A percentile compares a stretch with the other conserved stretches of the same genome.
These are phyloP conservation scores for Melanostigma gelatinosum DNA, from an alignment of 2,113 vertebrate species.

Conservation along the genomic window DNA sequence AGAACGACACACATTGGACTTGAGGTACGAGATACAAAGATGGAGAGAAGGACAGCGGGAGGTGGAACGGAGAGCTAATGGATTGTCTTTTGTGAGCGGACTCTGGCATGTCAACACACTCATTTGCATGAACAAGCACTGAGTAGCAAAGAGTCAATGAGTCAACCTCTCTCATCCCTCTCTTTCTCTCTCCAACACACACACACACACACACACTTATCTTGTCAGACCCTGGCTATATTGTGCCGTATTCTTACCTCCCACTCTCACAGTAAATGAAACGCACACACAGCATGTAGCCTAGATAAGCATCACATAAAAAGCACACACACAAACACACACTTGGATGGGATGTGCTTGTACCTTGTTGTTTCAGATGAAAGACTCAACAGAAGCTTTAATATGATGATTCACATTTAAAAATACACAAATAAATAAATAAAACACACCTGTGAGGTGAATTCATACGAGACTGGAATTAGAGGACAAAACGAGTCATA, in stretches of 20 bases:
- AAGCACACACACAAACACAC: not conserved
- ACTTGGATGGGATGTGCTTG: not conserved
- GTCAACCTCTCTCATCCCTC: constrained; percentile 44
- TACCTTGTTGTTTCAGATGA: not conserved
- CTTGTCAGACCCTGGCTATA: constrained; percentile 42
- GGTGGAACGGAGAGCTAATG: constrained; percentile 55
- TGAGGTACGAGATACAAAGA: constrained; percentile 31
- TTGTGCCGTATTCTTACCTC: constrained; percentile 29
- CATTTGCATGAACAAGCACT: constrained; percentile 72
- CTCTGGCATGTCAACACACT: constrained; percentile 69
- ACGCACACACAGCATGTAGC: not conserved
- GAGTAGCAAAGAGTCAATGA: constrained; percentile 70
- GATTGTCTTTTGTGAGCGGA: constrained; percentile 61
- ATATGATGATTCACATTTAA: not conserved
- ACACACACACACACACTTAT: constrained; percentile 34
- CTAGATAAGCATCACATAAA: not conserved
- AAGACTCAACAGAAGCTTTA: constrained; percentile 9
- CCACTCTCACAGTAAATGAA: constrained; percentile 14
- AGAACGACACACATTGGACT: constrained; percentile 7
- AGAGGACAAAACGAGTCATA: not conserved
- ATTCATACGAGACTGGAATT: not conserved
- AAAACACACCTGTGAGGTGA: not conserved
- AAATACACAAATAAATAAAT: not conserved
- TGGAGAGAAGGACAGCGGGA: constrained; percentile 26
- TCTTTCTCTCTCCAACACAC: not conserved